These are phyloP conservation scores for Malaclemys terrapin DNA, from an alignment of 2,113 vertebrate genomes.

Conservation along the genomic window DNA sequence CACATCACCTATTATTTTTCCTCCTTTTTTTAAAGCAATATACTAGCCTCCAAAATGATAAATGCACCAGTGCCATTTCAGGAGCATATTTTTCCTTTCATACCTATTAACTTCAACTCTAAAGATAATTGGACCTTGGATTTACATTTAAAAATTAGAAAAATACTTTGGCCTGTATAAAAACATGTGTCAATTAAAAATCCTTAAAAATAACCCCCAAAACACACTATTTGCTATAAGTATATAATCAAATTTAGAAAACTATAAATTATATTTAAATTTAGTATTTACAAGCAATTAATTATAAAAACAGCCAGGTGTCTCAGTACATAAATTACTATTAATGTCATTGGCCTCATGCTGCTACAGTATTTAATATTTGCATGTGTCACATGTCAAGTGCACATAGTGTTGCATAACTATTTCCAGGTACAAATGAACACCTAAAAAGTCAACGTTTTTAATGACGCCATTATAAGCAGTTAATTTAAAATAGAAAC, in stretches of 20 bases:
- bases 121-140: conserved; percentile 16
- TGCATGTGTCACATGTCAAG: conserved; percentile 89
- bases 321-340: conserved; percentile 94
- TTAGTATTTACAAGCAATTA: conserved; percentile 98
- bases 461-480: conserved; percentile 18
- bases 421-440: conserved; percentile 81
- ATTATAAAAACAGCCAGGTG: conserved; percentile 94
- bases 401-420: conserved; percentile 79
- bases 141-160: not conserved
- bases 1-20: not conserved
- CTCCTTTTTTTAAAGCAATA: not conserved
- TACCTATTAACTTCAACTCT: conserved; percentile 20
- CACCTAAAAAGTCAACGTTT: conserved; percentile 51
- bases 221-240: conserved; percentile 71
- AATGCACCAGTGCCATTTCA: not conserved
- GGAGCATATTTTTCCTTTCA: conserved; percentile 18
- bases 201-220: conserved; percentile 28
- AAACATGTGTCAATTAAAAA: not conserved
- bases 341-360: conserved; percentile 96
- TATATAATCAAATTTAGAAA: conserved; percentile 85
- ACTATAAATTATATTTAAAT: conserved; percentile 93
- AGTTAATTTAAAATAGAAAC: not conserved
- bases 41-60: not conserved
- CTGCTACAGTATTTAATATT: conserved; percentile 92
- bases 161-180: not conserved